These are phyloP conservation scores for Ypsolopha scabrella DNA, from an alignment of 2,888 invertebrate genomes.

Conservation along the genomic window DNA sequence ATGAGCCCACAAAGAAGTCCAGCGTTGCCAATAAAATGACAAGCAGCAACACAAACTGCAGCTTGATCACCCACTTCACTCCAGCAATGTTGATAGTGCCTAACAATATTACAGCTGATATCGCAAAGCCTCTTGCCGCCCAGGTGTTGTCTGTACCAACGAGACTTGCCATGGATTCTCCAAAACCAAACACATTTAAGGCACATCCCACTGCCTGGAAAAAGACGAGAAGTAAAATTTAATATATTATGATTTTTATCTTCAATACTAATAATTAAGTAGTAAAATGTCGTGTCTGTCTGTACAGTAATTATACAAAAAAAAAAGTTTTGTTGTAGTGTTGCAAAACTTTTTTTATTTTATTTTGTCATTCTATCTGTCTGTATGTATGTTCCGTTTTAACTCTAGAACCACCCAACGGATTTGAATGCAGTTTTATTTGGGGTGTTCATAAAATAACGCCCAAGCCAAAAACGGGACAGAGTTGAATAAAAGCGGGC, in stretches of 20 bases:
- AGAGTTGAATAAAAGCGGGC: too few relatives aligned
- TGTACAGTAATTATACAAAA: too few relatives aligned
- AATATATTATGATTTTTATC: not conserved
- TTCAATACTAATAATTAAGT: not conserved
- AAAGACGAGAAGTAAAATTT: conserved; percentile 15
- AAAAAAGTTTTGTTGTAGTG: too few relatives aligned
- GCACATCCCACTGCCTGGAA: conserved; percentile 94
- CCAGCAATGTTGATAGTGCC: conserved; percentile 95
- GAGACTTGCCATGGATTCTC: conserved; percentile 93
- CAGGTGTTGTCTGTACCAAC: conserved; percentile 79
- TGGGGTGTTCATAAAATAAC: too few relatives aligned
- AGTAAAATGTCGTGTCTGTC: not conserved
- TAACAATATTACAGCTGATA: conserved; percentile 86
- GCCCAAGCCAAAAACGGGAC: too few relatives aligned
- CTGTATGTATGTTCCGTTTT: too few relatives aligned
- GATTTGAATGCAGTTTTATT: too few relatives aligned
- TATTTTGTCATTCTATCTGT: too few relatives aligned
- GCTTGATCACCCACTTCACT: conserved; percentile 97
- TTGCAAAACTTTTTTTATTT: too few relatives aligned
- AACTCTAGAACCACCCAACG: too few relatives aligned
- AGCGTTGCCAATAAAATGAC: conserved; percentile 89
- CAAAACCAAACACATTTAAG: conserved; percentile 95
- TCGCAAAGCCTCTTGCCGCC: conserved; percentile 90
- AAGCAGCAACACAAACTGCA: conserved; percentile 90
- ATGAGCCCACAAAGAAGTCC: conserved; percentile 95